These are phyloP conservation scores for Bombus impatiens DNA, from an alignment of 1,140 invertebrate genomes.

Conservation along the genomic window DNA sequence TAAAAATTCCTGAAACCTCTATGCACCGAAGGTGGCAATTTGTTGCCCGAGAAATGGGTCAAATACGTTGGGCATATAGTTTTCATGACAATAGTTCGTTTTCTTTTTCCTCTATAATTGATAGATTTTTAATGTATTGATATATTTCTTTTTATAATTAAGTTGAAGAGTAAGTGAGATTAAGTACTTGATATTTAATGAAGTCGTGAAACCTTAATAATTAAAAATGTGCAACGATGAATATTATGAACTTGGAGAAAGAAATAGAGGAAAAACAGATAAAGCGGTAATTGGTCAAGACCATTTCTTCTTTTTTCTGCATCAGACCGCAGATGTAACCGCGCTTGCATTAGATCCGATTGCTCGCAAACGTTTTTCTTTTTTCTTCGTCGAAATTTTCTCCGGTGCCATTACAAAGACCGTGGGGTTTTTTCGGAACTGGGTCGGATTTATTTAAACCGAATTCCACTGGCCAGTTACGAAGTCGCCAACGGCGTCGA, in stretches of 20 bases:
- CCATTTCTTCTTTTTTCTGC: neutral
- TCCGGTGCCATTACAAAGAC: neutral
- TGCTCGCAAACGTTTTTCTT: neutral
- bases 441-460: conserved; percentile 32
- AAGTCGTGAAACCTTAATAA: neutral
- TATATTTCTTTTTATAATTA: no score
- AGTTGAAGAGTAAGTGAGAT: no score
- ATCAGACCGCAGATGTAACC: no score
- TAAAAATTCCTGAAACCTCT: conserved; percentile 8
- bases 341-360: neutral
- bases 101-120: neutral
- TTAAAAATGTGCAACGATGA: neutral
- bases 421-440: neutral
- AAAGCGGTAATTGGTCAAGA: neutral
- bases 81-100: neutral
- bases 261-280: no score
- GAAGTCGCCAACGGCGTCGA: neutral
- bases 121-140: neutral
- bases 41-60: conserved; percentile 47
- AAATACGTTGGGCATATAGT: neutral
- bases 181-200: neutral
- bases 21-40: conserved; percentile 28
- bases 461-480: neutral
- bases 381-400: neutral
- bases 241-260: no score